These are phyloP conservation scores for Troilus luridus DNA, from an alignment of 2,888 invertebrate species.

Conservation along the genomic window DNA sequence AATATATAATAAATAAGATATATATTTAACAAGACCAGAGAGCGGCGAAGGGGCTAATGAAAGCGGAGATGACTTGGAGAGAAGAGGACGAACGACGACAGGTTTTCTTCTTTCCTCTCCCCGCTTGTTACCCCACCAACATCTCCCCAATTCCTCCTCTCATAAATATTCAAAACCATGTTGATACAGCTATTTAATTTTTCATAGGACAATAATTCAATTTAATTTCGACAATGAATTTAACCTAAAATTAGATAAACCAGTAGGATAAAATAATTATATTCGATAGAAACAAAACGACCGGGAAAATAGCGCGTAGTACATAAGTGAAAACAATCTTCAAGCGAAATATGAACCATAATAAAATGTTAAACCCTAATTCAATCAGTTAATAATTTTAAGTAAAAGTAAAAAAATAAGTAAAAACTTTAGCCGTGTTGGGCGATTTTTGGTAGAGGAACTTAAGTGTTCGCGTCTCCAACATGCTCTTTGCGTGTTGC, in stretches of 20 bases:
- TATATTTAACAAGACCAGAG: background rate
- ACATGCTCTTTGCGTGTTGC: too few relatives aligned
- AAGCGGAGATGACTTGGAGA: background rate
- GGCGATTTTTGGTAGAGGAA: too few relatives aligned
- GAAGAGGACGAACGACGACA: background rate
- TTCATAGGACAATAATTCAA: background rate
- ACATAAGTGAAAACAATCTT: too few relatives aligned
- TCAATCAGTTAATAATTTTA: too few relatives aligned
- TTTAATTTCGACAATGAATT: background rate
- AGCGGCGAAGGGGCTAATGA: background rate
- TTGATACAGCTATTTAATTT: background rate
- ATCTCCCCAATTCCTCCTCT: background rate
- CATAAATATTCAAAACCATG: background rate
- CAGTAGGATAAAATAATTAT: background rate
- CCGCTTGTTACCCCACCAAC: background rate
- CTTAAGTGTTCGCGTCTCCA: too few relatives aligned
- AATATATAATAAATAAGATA: background rate
- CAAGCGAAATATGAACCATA: too few relatives aligned
- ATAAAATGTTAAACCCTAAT: too few relatives aligned
- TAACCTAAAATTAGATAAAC: background rate
- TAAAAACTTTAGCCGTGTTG: too few relatives aligned
- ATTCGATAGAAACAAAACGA: too few relatives aligned
- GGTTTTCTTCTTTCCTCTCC: conserved; percentile 8
- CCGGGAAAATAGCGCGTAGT: too few relatives aligned
- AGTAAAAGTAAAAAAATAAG: too few relatives aligned